Evolutionary conservation across 2,113 vertebrate species (phyloP), one percentile per base, ranked within the genome.

Genomic region (Cryptomyrus ogoouensis): DNA sequence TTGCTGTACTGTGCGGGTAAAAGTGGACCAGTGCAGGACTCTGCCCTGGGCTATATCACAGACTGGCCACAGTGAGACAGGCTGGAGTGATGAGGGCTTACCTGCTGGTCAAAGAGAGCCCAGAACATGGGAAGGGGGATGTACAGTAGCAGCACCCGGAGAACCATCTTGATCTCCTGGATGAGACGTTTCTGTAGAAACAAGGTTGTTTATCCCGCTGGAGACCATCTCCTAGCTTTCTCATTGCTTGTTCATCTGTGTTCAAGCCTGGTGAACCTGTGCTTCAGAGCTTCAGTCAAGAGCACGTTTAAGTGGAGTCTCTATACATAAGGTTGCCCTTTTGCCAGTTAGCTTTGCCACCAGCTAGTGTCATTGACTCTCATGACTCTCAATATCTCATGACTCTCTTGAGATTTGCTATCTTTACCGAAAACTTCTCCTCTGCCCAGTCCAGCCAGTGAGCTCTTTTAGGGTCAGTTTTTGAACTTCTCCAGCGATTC

Each of bases 51-150:
- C 70, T 17, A 39, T 31, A 5, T 77, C 70, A 77, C 31, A 87
- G 88, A 90, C 91, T 66, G n/a, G n/a, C n/a, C 62, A 27, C 24
- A 66, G 9, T 27, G 19, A 44, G 0, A 0, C 24, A 80, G 35
- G 13, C 12, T 19, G 31, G 1, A 84, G 53, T 77, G 19, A 13
- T 8, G 2, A 0, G 0, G 84, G 52, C 88, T 52, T 95, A 99
- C 98, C 98, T 99, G 98, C 93, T 99, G 98, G 93, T 99, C 98
- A 92, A 99, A 98, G 91, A 99, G 97, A 91, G 98, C 98, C 98
- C 98, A 99, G 95, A 99, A 99, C 98, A 99, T 98, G 12, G 98
- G 98, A 89, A 99, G 93, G 0, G 98, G 98, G 90, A 99, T 96
- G 92, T 97, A 99, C 46, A 99, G 97, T 91, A 99, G 94, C 89